Evolutionary conservation across 2,113 vertebrate genomes (phyloP).

Genomic region (Motacilla alba): DNA sequence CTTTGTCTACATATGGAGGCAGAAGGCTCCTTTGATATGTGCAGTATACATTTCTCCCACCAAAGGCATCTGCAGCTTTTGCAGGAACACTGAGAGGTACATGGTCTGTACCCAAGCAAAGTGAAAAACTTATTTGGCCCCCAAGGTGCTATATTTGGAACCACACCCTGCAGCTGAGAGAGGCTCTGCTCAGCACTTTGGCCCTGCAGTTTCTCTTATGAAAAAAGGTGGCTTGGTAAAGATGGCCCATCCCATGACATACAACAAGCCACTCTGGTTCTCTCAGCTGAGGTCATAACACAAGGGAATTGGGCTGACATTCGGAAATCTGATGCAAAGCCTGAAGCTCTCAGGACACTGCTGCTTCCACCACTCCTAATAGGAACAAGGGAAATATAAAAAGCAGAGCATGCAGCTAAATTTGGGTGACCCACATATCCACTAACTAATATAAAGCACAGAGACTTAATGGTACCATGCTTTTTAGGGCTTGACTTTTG

Average conservation of each 20-base stretch:
- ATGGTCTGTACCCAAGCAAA: not conserved
- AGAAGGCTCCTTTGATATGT: not conserved
- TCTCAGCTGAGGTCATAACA: not conserved
- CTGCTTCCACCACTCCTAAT: not conserved
- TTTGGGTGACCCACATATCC: not conserved
- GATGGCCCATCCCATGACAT: not conserved
- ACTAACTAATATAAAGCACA: not conserved
- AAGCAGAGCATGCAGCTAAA: slow-evolving; percentile 2
- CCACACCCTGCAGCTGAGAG: not conserved
- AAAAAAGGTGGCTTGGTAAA: not conserved
- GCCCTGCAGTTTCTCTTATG: not conserved
- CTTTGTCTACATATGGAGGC: not conserved
- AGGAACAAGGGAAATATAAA: not conserved
- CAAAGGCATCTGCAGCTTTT: not conserved
- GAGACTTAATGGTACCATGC: not conserved
- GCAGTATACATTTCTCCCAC: not conserved
- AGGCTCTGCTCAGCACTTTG: not conserved
- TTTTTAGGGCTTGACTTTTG: not conserved
- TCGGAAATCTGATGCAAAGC: not conserved
- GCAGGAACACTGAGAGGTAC: not conserved
- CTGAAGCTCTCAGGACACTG: not conserved
- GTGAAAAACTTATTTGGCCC: not conserved
- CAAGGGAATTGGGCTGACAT: not conserved
- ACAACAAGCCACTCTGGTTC: not conserved
- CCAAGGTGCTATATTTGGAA: not conserved